Evolutionary conservation across 2,888 invertebrate species (phyloP).

Genomic region (Phyllotreta striolata): DNA sequence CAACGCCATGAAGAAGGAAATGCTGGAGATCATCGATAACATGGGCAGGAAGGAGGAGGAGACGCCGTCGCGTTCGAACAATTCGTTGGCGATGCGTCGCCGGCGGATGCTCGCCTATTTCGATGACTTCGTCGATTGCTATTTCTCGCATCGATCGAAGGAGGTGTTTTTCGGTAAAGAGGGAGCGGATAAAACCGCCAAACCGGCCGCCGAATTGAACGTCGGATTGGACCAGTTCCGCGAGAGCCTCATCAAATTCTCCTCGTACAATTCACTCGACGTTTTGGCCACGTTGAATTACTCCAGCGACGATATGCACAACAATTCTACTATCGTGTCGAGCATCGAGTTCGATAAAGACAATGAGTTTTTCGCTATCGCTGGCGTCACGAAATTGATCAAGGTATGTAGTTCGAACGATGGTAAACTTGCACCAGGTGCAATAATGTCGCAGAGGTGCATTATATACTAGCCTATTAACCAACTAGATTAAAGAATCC

Average conservation of each 20-base stretch:
- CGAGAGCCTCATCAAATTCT: constrained; percentile 86
- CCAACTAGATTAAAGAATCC: too few relatives aligned
- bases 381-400: constrained; percentile 93
- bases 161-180: constrained; percentile 71
- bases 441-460: too few relatives aligned
- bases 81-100: constrained; percentile 70
- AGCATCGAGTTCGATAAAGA: constrained; percentile 97
- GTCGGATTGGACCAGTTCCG: constrained; percentile 78
- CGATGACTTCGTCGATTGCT: constrained; percentile 88
- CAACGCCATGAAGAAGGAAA: constrained; percentile 65
- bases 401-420: constrained; percentile 62
- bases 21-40: constrained; percentile 66
- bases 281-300: constrained; percentile 89
- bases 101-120: constrained; percentile 85
- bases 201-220: constrained; percentile 46
- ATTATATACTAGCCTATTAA: not conserved
- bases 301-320: constrained; percentile 88
- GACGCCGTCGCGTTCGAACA: constrained; percentile 41
- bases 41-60: constrained; percentile 57
- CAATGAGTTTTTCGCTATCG: constrained; percentile 94
- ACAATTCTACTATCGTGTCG: constrained; percentile 85
- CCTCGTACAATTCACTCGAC: constrained; percentile 78
- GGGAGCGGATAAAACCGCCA: constrained; percentile 51
- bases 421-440: too few relatives aligned
- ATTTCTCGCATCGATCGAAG: constrained; percentile 79